phyloP scores from a whole-genome alignment of 2,113 vertebrate species.

The Podarcis cretensis region DNA sequence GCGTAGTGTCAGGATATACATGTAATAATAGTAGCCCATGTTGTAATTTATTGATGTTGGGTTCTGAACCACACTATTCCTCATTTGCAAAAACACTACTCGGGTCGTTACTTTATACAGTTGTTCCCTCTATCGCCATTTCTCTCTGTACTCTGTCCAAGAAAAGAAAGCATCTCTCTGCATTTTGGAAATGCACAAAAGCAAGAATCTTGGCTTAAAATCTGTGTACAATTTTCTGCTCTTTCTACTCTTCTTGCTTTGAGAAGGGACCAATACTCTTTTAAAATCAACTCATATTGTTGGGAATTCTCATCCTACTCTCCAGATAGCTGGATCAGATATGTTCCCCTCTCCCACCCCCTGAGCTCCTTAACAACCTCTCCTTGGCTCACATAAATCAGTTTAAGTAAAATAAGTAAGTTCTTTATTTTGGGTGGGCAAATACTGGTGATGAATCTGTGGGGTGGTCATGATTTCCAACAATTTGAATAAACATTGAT shows the following conservation, averaged over 20 bases:
- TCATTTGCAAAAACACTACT: constrained; percentile 5
- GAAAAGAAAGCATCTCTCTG: neutral
- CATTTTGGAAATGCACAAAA: neutral
- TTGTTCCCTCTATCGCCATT: neutral
- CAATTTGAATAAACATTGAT: constrained; percentile 41
- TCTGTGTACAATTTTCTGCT: neutral
- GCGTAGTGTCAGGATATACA: neutral
- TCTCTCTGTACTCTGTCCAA: constrained; percentile 6
- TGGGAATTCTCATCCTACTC: neutral
- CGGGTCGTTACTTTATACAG: neutral
- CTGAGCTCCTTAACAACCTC: neutral
- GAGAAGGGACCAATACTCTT: constrained; percentile 16
- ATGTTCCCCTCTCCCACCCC: constrained; percentile 6
- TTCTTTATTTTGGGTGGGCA: neutral
- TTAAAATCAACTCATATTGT: neutral
- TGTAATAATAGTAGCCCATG: neutral
- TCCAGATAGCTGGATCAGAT: neutral
- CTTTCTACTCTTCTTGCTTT: neutral
- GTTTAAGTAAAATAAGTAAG: neutral
- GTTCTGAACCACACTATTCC: neutral
- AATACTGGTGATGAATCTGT: neutral
- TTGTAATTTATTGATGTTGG: neutral
- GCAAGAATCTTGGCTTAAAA: neutral
- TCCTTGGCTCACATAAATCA: neutral
- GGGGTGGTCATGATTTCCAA: neutral